Evolutionary conservation across 2,888 invertebrate genomes (phyloP), one percentile per base, ranked within the genome.

Genomic region (Malthinus flaveolus): DNA sequence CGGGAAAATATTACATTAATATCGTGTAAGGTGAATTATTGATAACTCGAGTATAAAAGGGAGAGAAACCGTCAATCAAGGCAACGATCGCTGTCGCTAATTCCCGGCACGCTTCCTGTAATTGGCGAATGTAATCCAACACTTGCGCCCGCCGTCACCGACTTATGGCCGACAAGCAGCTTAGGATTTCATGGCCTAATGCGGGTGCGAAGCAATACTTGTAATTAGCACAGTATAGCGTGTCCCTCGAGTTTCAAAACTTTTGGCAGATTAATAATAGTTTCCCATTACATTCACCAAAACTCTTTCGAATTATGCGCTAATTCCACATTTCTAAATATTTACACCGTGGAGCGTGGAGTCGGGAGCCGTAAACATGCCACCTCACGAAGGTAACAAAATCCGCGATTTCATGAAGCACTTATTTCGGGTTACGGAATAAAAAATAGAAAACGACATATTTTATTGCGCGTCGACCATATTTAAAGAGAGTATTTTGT

Each of bases 101-200:
- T 73, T 73, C 74, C 72, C 70, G 72, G 68, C 75, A 75, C 73
- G 71, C 71, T 73, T 73, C 68, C 68, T 66, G 74, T 76, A 77
- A 77, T 77, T 77, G 77, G 75, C 75, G 71, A 67, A 68, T 68
- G 77, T 76, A 76, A 77, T 75, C 76, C 75, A 72, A 75, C 75
- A 73, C 75, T 73, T 71, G 71, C 66, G 56, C 62, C 59, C 60
- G 61, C 61, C 57, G 57, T 59, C 57, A 54, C 61, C 72, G 68
- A 67, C 71, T 70, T 67, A 62, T 63, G 65, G 66, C 66, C 68
- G 70, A 71, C 69, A 77, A 75, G 75, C 73, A 72, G 77, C 76
- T 77, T 76, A 75, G 73, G 71, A 74, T 75, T 76, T 73, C 75
- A 72, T 73, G 72, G 66, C 66, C 66, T 65, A 66, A 63, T 63